Conservation (phyloP, 2,113 vertebrate genomes). For the Megaleporinus macrocephalus region DNA sequence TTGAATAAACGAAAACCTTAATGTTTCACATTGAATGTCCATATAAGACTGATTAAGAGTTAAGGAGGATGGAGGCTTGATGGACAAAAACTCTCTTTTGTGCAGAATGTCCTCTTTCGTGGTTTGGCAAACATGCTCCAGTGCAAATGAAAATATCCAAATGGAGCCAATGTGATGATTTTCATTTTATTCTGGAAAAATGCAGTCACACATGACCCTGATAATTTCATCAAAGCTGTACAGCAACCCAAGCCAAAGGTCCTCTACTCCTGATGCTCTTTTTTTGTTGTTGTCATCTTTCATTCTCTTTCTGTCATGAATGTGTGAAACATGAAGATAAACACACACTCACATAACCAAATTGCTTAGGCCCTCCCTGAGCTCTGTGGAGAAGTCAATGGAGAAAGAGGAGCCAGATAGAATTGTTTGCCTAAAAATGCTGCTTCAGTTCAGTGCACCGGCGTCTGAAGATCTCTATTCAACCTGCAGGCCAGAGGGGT, state of each 20-base stretch:
- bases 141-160: constrained; percentile 23
- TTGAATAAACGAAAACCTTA: background rate
- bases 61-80: background rate
- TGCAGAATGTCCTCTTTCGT: background rate
- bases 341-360: constrained; percentile 48
- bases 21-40: background rate
- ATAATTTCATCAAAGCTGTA: constrained; percentile 68
- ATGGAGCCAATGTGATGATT: constrained; percentile 31
- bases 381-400: constrained; percentile 52
- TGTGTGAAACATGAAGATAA: constrained; percentile 75
- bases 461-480: constrained; percentile 61
- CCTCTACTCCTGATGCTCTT: constrained; percentile 3
- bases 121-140: background rate
- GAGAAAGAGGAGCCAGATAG: constrained; percentile 57
- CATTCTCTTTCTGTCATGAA: constrained; percentile 64
- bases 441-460: constrained; percentile 61
- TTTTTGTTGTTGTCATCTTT: constrained; percentile 17
- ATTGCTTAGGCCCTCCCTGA: constrained; percentile 7
- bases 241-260: constrained; percentile 40
- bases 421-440: constrained; percentile 57
- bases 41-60: background rate
- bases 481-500: constrained; percentile 53
- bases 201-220: constrained; percentile 32
- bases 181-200: constrained; percentile 31
- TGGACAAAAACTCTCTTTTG: background rate